These are phyloP conservation scores for Gasterosteus nipponicus DNA, from an alignment of 2,113 vertebrate genomes.

Conservation along the genomic window DNA sequence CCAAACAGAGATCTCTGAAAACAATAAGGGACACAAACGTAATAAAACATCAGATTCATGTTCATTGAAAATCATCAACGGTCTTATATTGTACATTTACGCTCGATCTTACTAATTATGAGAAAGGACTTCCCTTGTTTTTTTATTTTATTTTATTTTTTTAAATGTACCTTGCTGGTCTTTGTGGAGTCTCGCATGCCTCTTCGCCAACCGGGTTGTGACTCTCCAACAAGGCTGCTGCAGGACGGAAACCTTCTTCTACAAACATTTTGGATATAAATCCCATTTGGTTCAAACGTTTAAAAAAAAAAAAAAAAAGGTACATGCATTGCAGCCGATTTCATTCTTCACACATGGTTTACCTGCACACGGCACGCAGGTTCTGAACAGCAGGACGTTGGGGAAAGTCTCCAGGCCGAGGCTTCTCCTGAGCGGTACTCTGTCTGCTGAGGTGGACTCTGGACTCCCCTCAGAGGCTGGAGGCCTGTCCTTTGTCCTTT, in stretches of 20 bases:
- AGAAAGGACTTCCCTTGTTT: not conserved
- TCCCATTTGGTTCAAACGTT: not conserved
- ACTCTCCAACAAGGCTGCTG: not conserved
- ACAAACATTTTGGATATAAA: not conserved
- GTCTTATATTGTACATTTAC: not conserved
- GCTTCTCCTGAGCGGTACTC: slow-evolving; percentile 82
- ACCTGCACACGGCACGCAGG: slow-evolving; percentile 84
- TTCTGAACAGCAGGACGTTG: slow-evolving; percentile 81
- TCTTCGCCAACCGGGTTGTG: slow-evolving; percentile 1
- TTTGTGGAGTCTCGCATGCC: not conserved
- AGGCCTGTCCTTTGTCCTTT: slow-evolving; percentile 29
- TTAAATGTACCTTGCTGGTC: slow-evolving; percentile 40
- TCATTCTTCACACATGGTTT: slow-evolving; percentile 7
- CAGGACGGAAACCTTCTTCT: slow-evolving; percentile 25
- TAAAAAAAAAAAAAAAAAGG: too few species aligned
- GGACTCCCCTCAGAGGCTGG: slow-evolving; percentile 11
- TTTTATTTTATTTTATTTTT: not conserved
- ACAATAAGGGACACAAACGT: not conserved
- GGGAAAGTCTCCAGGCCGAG: slow-evolving; percentile 86
- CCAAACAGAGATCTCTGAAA: slow-evolving; percentile 33
- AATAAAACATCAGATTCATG: not conserved
- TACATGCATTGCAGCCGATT: rapidly evolving
- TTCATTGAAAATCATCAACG: not conserved
- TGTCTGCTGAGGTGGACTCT: slow-evolving; percentile 80
- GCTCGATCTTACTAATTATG: not conserved